Evolutionary conservation across 2,113 vertebrate species (phyloP).

Genomic region (Hymenochirus boettgeri): DNA sequence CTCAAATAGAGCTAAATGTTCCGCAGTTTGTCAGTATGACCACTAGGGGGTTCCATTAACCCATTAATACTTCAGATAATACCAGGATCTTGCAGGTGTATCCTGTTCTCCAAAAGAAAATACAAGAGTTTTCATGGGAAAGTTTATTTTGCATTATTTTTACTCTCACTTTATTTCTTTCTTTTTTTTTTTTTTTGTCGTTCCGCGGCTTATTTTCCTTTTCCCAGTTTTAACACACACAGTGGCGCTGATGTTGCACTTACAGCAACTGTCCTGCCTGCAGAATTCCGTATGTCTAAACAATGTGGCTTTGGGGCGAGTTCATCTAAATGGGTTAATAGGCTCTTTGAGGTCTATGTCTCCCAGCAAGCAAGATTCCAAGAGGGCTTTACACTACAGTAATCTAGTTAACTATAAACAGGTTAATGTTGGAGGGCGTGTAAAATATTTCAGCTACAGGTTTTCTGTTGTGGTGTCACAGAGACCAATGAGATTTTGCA

Average conservation of each 20-base stretch:
- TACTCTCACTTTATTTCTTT: constrained; percentile 42
- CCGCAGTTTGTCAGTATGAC: constrained; percentile 8
- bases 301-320: no score
- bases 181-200: constrained; percentile 17
- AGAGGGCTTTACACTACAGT: no score
- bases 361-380: no score
- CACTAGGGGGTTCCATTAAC: constrained; percentile 60
- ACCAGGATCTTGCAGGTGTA: constrained; percentile 56
- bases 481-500: no score
- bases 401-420: no score
- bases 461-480: no score
- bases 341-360: no score
- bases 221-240: constrained; percentile 12
- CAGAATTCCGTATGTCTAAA: no score
- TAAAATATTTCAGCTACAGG: no score
- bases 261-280: not conserved
- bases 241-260: not conserved
- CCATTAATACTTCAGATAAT: constrained; percentile 44
- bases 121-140: constrained; percentile 58
- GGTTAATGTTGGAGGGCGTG: no score
- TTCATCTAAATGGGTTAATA: no score
- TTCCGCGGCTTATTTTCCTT: constrained; percentile 34
- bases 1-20: not conserved
- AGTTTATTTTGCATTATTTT: constrained; percentile 53
- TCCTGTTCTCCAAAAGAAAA: constrained; percentile 63